Conservation (phyloP, 2,797 vertebrate genomes). For the Adrianichthys oophorus region DNA sequence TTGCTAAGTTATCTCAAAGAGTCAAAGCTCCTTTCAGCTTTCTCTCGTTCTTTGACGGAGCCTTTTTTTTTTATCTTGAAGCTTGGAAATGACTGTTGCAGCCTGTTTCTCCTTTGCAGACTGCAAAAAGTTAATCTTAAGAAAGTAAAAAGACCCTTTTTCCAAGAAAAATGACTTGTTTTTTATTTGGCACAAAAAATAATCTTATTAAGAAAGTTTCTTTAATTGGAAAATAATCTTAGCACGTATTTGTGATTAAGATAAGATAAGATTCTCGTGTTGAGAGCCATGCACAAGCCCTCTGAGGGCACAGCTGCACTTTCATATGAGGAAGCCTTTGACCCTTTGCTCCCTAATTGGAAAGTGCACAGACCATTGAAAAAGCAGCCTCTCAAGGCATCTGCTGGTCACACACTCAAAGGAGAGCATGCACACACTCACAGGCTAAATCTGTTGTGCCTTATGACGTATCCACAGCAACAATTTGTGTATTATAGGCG, state of each 20-base stretch:
- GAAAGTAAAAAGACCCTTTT: no score
- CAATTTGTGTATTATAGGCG: not conserved
- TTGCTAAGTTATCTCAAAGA: conserved; percentile 1
- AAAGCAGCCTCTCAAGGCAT: conserved; percentile 29
- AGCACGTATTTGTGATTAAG: no score
- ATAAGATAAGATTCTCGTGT: not conserved
- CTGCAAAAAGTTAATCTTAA: not conserved
- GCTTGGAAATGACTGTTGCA: not conserved
- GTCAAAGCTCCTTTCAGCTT: conserved; percentile 1
- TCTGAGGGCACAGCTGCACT: conserved; percentile 35
- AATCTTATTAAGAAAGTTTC: no score
- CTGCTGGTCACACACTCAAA: conserved; percentile 18
- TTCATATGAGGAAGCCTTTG: conserved; percentile 55
- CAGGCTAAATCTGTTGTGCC: not conserved
- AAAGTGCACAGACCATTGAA: conserved; percentile 40
- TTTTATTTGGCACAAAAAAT: no score
- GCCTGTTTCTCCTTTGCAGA: conserved; percentile 1
- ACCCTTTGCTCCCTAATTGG: conserved; percentile 38
- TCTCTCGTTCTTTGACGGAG: conserved; percentile 6
- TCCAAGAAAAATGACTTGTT: no score
- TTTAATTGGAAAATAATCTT: no score
- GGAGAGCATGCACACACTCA: conserved; percentile 11
- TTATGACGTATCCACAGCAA: conserved; percentile 19
- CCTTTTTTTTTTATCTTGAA: conserved; percentile 6
- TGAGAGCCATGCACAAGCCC: conserved; percentile 1